Conservation (phyloP, 2,888 invertebrate genomes). For the Entomobrya multifasciata region DNA sequence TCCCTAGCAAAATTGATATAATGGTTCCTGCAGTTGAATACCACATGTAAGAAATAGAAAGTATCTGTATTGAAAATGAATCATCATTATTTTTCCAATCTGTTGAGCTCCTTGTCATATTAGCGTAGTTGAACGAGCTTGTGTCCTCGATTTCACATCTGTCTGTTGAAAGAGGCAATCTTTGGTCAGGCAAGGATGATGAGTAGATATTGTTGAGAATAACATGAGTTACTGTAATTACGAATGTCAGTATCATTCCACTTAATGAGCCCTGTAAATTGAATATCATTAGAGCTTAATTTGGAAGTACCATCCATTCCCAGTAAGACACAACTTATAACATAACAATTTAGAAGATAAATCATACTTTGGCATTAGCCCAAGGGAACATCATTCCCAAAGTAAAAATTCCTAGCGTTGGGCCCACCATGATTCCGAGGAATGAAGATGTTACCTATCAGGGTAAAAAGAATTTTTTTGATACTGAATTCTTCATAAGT, state of each 20-base stretch:
- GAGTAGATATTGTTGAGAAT: conserved; percentile 80
- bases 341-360: background rate
- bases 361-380: conserved; percentile 89
- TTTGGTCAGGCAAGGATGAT: conserved; percentile 74
- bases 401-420: conserved; percentile 92
- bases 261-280: conserved; percentile 80
- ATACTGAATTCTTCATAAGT: background rate
- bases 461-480: background rate
- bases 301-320: too few species aligned
- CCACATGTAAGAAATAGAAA: conserved; percentile 81
- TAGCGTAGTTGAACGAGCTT: background rate
- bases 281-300: background rate
- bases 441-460: conserved; percentile 89
- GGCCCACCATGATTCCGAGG: conserved; percentile 94
- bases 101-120: conserved; percentile 1
- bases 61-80: conserved; percentile 48
- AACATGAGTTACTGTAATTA: conserved; percentile 80
- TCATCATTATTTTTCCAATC: conserved; percentile 75
- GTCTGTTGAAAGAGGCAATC: conserved; percentile 52
- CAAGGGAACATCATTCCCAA: conserved; percentile 94
- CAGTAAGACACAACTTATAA: too few species aligned
- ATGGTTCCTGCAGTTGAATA: conserved; percentile 80
- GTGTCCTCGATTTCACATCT: conserved; percentile 51
- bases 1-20: conserved; percentile 80
- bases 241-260: conserved; percentile 80